Percentiles rank a stretch among this genome's conserved stretches.
Conservation (phyloP, 1,140 invertebrate genomes). For the Drosophila sucinea region DNA sequence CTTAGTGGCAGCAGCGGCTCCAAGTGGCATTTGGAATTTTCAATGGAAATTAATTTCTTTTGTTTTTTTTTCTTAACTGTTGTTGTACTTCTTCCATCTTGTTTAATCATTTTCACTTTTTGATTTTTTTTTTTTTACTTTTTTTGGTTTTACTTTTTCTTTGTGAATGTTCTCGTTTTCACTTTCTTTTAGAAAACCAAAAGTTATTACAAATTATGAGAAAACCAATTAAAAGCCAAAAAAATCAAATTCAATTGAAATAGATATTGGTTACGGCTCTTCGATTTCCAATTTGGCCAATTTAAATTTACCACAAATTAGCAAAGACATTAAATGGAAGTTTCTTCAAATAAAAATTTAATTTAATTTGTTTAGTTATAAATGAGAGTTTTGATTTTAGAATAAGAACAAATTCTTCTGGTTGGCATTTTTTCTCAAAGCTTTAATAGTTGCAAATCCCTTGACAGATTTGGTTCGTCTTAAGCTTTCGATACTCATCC, state of each 20-base stretch:
- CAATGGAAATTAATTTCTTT: slow-evolving; percentile 79
- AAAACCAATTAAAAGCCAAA: slow-evolving; percentile 20
- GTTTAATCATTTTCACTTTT: slow-evolving; percentile 73
- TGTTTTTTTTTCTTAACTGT: slow-evolving; percentile 27
- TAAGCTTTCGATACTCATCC: too few species aligned
- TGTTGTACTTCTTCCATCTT: slow-evolving; percentile 43
- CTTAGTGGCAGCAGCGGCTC: slow-evolving; percentile 12
- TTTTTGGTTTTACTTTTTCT: slow-evolving; percentile 18
- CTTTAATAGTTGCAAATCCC: too few species aligned
- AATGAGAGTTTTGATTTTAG: too few species aligned
- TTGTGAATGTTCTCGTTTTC: slow-evolving; percentile 70
- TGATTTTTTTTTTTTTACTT: slow-evolving; percentile 36
- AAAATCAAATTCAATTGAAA: slow-evolving; percentile 8
- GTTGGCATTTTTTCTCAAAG: too few species aligned
- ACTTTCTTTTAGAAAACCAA: slow-evolving; percentile 46
- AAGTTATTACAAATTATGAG: slow-evolving; percentile 27
- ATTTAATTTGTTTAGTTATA: too few species aligned
- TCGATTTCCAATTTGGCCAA: slow-evolving; percentile 15
- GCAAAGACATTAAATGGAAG: background rate
- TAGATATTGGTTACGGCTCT: background rate
- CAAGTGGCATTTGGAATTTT: slow-evolving; percentile 74
- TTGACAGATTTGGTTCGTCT: too few species aligned
- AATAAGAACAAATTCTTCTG: too few species aligned
- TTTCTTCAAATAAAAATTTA: too few species aligned
- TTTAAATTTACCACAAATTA: background rate